A percentile compares a stretch with the other conserved stretches of the same genome.
phyloP scores from a whole-genome alignment of 2,888 invertebrate species.

The Teleiodes luculella region DNA sequence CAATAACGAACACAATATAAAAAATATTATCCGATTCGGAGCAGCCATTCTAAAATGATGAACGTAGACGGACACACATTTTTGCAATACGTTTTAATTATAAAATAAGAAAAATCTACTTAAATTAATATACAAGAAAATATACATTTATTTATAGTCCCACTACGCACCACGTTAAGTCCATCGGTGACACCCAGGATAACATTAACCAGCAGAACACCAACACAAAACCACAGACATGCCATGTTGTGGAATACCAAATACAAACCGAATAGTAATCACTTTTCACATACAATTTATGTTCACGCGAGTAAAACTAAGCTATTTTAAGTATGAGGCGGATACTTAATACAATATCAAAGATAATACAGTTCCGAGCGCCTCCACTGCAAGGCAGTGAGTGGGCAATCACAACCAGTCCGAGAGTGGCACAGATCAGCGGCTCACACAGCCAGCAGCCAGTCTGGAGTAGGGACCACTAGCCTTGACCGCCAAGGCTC shows the following conservation, averaged over 20 bases:
- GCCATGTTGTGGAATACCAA: constrained; percentile 8
- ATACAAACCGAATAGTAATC: not conserved
- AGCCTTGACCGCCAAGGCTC: constrained; percentile 64
- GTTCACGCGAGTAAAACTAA: not conserved
- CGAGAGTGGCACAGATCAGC: not conserved
- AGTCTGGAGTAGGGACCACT: constrained; percentile 43
- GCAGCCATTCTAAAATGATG: no score
- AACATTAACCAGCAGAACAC: constrained; percentile 47
- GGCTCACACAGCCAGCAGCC: constrained; percentile 20
- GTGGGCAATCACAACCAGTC: not conserved
- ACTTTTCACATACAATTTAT: not conserved
- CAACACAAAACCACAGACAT: constrained; percentile 39
- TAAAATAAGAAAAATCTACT: no score
- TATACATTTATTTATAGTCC: constrained; percentile 25
- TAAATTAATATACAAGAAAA: constrained; percentile 17
- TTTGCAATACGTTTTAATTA: no score
- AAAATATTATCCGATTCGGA: no score
- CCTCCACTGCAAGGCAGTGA: not conserved
- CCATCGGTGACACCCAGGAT: constrained; percentile 51
- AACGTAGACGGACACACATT: no score
- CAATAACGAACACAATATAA: no score
- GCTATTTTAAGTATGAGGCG: not conserved
- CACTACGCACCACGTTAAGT: constrained; percentile 43
- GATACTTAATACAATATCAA: not conserved
- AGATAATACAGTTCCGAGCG: not conserved